phyloP scores from a whole-genome alignment of 2,888 invertebrate genomes.

The Sphinx pinastri region DNA sequence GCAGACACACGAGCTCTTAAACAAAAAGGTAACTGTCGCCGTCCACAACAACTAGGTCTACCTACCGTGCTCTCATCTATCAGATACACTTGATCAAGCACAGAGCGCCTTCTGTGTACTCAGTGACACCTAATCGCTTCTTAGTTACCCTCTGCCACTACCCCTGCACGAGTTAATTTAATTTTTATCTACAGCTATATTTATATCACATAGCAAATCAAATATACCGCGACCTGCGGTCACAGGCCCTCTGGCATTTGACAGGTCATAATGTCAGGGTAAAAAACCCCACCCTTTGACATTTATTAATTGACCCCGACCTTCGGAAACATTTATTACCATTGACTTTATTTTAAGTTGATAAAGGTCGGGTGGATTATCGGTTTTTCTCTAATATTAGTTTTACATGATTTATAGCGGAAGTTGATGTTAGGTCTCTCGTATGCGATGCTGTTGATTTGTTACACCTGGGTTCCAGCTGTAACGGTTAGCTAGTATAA shows the following conservation, averaged over 20 bases:
- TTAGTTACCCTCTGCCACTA: too few relatives aligned
- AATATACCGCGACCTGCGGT: not conserved
- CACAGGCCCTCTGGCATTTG: constrained; percentile 5
- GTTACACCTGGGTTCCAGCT: too few relatives aligned
- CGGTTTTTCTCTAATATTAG: not conserved
- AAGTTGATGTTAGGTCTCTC: not conserved
- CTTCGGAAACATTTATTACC: constrained; percentile 12
- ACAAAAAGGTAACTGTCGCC: too few relatives aligned
- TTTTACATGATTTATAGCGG: not conserved
- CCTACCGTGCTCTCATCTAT: too few relatives aligned
- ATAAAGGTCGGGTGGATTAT: not conserved
- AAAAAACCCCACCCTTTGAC: constrained; percentile 18
- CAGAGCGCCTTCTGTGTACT: too few relatives aligned
- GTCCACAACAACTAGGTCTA: too few relatives aligned
- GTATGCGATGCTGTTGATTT: not conserved
- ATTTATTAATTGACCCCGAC: constrained; percentile 18
- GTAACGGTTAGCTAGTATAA: too few relatives aligned
- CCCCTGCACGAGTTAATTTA: too few relatives aligned
- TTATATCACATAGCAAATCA: not conserved
- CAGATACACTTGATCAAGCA: too few relatives aligned
- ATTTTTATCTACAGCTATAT: too few relatives aligned
- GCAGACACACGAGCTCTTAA: too few relatives aligned
- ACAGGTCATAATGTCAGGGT: constrained; percentile 1
- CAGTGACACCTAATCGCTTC: too few relatives aligned
- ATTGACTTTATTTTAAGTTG: constrained; percentile 5